These are phyloP conservation scores for Semaprochilodus insignis DNA, from an alignment of 2,797 vertebrate genomes.

Conservation along the genomic window DNA sequence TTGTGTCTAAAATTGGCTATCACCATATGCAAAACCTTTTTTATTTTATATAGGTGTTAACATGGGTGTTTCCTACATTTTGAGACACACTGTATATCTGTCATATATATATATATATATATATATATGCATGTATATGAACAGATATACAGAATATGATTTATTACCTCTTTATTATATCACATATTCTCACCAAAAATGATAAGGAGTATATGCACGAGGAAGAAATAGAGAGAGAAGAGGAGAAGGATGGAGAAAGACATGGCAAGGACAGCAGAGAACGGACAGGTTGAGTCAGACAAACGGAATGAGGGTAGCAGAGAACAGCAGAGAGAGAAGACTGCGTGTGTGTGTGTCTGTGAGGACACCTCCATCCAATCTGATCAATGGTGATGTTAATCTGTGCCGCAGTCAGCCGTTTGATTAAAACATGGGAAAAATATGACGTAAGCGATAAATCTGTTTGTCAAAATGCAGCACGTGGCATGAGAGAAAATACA, in stretches of 20 bases:
- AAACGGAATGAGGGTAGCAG: neutral
- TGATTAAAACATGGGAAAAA: constrained; percentile 86
- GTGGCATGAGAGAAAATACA: constrained; percentile 69
- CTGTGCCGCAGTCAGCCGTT: constrained; percentile 80
- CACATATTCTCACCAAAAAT: too few relatives aligned
- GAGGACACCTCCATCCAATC: constrained; percentile 80
- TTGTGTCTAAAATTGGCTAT: too few relatives aligned
- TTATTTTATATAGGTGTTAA: too few relatives aligned
- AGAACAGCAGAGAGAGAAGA: neutral
- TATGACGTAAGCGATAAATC: constrained; percentile 84
- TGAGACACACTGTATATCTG: too few relatives aligned
- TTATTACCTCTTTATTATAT: too few relatives aligned
- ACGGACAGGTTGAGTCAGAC: neutral
- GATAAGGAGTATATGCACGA: too few relatives aligned
- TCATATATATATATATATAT: too few relatives aligned
- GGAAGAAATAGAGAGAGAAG: neutral
- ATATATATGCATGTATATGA: too few relatives aligned
- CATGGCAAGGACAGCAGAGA: neutral
- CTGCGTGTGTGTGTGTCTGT: constrained; percentile 29
- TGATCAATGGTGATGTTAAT: constrained; percentile 88
- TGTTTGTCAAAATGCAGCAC: constrained; percentile 77
- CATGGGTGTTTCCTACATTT: too few relatives aligned
- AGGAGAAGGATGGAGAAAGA: neutral
- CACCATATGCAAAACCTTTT: too few relatives aligned
- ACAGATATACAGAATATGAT: too few relatives aligned